A percentile compares a stretch with the other conserved stretches of the same genome.
These are phyloP conservation scores for Manis javanica DNA, from an alignment of 2,797 vertebrate species.

Conservation along the genomic window DNA sequence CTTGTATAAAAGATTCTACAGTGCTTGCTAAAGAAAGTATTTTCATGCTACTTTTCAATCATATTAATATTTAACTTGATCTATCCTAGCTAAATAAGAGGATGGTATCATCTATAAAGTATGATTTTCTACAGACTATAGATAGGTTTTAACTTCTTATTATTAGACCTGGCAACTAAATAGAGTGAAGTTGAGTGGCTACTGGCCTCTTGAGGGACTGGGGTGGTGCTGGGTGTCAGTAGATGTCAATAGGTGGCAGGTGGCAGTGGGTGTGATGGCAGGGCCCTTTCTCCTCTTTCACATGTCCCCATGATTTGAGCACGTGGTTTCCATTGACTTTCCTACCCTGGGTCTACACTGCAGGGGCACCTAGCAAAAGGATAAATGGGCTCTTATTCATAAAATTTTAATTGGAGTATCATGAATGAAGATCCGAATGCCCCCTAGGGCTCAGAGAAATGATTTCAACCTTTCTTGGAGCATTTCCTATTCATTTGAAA, in stretches of 20 bases:
- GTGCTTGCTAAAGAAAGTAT: neutral
- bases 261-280: neutral
- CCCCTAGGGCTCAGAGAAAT: conserved; percentile 71
- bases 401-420: conserved; percentile 77
- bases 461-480: conserved; percentile 70
- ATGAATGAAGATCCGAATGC: conserved; percentile 74
- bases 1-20: neutral
- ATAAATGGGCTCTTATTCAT: conserved; percentile 62
- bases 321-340: neutral
- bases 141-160: neutral
- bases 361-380: conserved; percentile 11
- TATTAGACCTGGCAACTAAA: neutral
- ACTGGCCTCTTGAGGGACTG: neutral
- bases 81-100: neutral
- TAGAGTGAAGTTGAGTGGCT: neutral
- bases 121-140: neutral
- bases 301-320: neutral
- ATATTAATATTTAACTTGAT: neutral
- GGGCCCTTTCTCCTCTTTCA: neutral
- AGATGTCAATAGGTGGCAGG: neutral
- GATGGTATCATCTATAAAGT: neutral
- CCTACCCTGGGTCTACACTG: neutral
- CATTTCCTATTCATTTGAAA: conserved; percentile 73
- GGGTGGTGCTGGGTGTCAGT: neutral
- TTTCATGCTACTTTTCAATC: neutral